A percentile compares a stretch with the other conserved stretches of the same genome.
phyloP scores from a whole-genome alignment of 2,113 vertebrate species.

The Muscicapa adusta region DNA sequence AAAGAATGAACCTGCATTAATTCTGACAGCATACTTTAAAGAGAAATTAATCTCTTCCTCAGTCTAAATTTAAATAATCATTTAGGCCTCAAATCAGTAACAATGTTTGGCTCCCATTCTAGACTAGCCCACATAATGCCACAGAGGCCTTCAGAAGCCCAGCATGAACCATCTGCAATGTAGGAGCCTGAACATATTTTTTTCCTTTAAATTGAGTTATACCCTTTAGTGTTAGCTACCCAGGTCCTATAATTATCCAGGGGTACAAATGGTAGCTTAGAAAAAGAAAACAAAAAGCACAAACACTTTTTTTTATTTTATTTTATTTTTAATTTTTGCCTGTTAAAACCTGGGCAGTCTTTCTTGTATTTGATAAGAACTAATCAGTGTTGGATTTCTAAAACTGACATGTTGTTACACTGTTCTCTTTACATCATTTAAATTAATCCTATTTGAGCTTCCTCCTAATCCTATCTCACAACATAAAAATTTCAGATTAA shows the following conservation, averaged over 20 bases:
- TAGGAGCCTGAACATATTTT: conserved; percentile 34
- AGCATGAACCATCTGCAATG: not conserved
- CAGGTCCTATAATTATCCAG: not conserved
- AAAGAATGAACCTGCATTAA: conserved; percentile 16
- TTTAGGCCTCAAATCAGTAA: conserved; percentile 27
- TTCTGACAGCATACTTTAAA: conserved; percentile 11
- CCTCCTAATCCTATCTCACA: too few relatives aligned
- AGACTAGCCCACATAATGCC: not conserved
- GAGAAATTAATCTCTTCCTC: conserved; percentile 26
- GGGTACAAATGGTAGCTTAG: not conserved
- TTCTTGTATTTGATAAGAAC: too few relatives aligned
- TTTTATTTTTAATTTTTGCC: too few relatives aligned
- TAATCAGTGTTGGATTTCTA: too few relatives aligned
- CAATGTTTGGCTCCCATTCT: not conserved
- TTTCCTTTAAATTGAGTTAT: conserved; percentile 32
- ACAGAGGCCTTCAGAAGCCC: not conserved
- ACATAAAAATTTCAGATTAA: too few relatives aligned
- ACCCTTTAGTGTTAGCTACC: not conserved
- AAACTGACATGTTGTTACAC: too few relatives aligned
- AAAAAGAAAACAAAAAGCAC: not conserved
- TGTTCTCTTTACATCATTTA: too few relatives aligned
- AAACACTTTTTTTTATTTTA: not conserved
- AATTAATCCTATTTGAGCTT: too few relatives aligned
- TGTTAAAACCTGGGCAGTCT: too few relatives aligned
- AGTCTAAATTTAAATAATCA: conserved; percentile 44